phyloP scores from a whole-genome alignment of 2,113 vertebrate genomes.

The Cromileptes altivelis region DNA sequence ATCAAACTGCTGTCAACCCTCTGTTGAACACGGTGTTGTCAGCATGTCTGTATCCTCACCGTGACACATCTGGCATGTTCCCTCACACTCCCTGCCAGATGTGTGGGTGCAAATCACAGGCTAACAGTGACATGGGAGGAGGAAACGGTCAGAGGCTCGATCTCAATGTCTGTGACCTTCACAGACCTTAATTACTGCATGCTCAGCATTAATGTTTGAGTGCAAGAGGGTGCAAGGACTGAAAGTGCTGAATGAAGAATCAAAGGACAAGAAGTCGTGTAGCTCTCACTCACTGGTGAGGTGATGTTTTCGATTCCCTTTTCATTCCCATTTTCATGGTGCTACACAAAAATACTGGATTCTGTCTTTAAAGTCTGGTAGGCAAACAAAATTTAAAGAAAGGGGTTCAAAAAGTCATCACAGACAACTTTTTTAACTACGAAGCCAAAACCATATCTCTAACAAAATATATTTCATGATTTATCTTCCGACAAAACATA shows the following conservation, averaged over 20 bases:
- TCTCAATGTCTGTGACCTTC: constrained; percentile 21
- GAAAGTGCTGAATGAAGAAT: neutral
- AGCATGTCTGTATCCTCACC: neutral
- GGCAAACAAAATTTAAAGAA: neutral
- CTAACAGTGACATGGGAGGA: neutral
- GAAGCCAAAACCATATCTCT: neutral
- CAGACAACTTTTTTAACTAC: neutral
- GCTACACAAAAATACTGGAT: neutral
- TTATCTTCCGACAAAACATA: neutral
- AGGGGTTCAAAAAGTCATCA: neutral
- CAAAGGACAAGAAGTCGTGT: neutral
- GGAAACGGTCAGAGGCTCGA: neutral
- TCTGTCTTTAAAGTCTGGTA: neutral
- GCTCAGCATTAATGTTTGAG: constrained; percentile 37
- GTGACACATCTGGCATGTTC: constrained; percentile 30
- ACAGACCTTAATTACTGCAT: constrained; percentile 34
- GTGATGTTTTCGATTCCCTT: neutral
- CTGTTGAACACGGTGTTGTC: constrained; percentile 8
- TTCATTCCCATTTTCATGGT: neutral
- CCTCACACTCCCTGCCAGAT: constrained; percentile 23
- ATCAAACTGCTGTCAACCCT: constrained; percentile 19
- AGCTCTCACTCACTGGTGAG: neutral
- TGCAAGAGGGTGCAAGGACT: neutral
- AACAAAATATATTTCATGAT: neutral
- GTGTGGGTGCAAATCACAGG: constrained; percentile 9